Conservation (phyloP, 1,140 invertebrate genomes). For the Drosophila teissieri region DNA sequence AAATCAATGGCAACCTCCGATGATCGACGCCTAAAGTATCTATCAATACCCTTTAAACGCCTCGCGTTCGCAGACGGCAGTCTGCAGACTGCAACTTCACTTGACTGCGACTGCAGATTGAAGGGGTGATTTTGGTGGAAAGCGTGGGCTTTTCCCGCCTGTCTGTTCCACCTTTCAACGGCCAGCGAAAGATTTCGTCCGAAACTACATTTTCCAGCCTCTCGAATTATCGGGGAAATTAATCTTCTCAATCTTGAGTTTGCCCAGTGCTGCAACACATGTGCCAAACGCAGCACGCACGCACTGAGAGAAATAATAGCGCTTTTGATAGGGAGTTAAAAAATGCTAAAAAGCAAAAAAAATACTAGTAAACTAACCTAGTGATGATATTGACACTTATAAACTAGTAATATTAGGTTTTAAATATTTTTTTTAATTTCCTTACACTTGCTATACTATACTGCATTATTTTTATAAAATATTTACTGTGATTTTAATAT, state of each 20-base stretch:
- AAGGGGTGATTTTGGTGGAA: constrained; percentile 8
- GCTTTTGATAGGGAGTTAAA: too few species aligned
- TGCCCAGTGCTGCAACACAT: constrained; percentile 65
- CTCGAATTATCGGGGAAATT: constrained; percentile 73
- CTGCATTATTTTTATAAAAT: too few species aligned
- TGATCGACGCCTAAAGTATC: constrained; percentile 64
- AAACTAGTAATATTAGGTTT: too few species aligned
- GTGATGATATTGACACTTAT: too few species aligned
- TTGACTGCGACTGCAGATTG: constrained; percentile 16
- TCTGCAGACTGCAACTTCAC: constrained; percentile 45
- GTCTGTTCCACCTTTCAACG: constrained; percentile 73
- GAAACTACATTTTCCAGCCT: constrained; percentile 38
- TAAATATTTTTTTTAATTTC: too few species aligned
- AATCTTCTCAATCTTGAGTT: constrained; percentile 79
- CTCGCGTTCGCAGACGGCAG: constrained; percentile 15
- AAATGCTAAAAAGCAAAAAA: too few species aligned
- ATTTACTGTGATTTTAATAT: too few species aligned
- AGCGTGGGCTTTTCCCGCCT: constrained; percentile 1
- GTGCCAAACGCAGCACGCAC: constrained; percentile 58
- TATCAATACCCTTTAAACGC: constrained; percentile 55
- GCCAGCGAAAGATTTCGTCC: constrained; percentile 51
- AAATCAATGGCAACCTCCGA: constrained; percentile 60
- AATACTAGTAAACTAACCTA: too few species aligned
- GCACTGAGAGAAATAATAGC: not conserved
- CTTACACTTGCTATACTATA: too few species aligned